phyloP scores from a whole-genome alignment of 2,888 invertebrate genomes.

The Watsonalla binaria region DNA sequence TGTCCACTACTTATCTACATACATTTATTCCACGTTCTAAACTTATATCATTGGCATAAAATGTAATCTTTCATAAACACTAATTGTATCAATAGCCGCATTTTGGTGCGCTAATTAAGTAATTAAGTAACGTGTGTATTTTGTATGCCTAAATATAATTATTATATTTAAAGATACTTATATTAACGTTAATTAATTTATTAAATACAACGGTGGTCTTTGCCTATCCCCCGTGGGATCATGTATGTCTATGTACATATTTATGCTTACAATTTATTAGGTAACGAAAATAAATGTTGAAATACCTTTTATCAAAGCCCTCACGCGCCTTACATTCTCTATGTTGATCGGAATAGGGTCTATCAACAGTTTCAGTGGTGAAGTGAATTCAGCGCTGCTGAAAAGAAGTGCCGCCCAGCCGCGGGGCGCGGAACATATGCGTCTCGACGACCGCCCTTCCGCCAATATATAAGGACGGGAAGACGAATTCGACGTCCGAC shows the following conservation, averaged over 20 bases:
- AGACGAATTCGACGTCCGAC: constrained; percentile 61
- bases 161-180: too few relatives aligned
- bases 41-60: too few relatives aligned
- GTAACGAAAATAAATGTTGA: not conserved
- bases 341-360: constrained; percentile 68
- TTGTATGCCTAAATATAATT: too few relatives aligned
- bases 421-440: constrained; percentile 35
- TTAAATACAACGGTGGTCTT: too few relatives aligned
- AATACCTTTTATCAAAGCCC: constrained; percentile 69
- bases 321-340: constrained; percentile 62
- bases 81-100: too few relatives aligned
- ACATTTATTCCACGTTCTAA: too few relatives aligned
- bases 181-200: too few relatives aligned
- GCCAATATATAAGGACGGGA: constrained; percentile 60
- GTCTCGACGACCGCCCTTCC: constrained; percentile 48
- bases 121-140: too few relatives aligned
- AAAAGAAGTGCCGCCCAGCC: constrained; percentile 64
- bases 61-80: too few relatives aligned
- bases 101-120: too few relatives aligned
- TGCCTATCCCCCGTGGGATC: too few relatives aligned
- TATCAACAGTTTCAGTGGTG: constrained; percentile 56
- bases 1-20: not conserved
- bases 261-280: not conserved
- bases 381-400: constrained; percentile 41
- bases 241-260: too few relatives aligned